phyloP scores from a whole-genome alignment of 2,888 invertebrate genomes.

The Drosophila pseudotakahashii region DNA sequence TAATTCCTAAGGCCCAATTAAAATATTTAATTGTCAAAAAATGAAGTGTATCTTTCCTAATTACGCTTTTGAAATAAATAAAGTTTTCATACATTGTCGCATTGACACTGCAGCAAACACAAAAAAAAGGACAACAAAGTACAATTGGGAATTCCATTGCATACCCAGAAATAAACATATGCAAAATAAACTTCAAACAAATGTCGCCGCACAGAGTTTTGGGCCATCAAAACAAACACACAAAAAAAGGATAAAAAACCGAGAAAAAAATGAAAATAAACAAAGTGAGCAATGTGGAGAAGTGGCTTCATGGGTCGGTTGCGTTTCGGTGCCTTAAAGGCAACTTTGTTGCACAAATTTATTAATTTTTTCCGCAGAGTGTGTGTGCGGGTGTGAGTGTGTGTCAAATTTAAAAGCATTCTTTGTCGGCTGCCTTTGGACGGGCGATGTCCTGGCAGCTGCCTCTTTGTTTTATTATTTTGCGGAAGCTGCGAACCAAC shows the following conservation, averaged over 20 bases:
- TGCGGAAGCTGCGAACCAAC: constrained; percentile 67
- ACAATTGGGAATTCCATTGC: constrained; percentile 25
- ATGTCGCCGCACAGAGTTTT: constrained; percentile 32
- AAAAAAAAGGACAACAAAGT: constrained; percentile 5
- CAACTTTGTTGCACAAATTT: constrained; percentile 45
- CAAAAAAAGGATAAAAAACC: constrained; percentile 4
- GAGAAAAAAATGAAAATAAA: constrained; percentile 33
- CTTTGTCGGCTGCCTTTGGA: constrained; percentile 35
- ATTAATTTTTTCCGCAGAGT: constrained; percentile 37
- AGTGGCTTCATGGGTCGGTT: constrained; percentile 32
- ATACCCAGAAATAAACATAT: constrained; percentile 35
- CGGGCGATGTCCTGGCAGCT: constrained; percentile 50
- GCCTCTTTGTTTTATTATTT: constrained; percentile 69
- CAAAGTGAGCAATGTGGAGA: constrained; percentile 31
- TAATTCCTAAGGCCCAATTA: too few relatives aligned
- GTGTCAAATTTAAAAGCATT: constrained; percentile 51
- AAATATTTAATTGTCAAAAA: too few relatives aligned
- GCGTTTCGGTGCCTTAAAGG: constrained; percentile 42
- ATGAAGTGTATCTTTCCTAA: not conserved
- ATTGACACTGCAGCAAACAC: constrained; percentile 17
- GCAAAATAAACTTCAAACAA: constrained; percentile 50
- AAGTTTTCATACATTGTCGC: constrained; percentile 7
- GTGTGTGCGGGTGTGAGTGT: constrained; percentile 19
- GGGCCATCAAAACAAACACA: constrained; percentile 18
- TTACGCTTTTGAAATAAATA: constrained; percentile 5